Conservation (phyloP, 2,888 invertebrate genomes). For the Eurytoma adleriae region DNA sequence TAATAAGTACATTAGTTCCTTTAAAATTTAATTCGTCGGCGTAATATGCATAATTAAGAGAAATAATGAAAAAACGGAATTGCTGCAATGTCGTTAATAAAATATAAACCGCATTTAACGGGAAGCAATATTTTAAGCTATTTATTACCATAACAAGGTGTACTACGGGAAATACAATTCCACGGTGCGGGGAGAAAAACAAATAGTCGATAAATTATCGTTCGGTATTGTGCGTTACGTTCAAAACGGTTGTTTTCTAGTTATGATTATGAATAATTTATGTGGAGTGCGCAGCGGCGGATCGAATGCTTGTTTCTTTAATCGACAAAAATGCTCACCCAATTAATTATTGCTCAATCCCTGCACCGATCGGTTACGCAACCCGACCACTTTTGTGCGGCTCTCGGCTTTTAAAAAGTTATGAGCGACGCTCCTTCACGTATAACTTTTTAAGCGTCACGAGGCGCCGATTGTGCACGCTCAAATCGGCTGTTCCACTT, state of each 20-base stretch:
- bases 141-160: no score
- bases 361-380: slow-evolving; percentile 6
- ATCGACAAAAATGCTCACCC: slow-evolving; percentile 24
- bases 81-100: no score
- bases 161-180: neutral
- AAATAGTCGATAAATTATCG: slow-evolving; percentile 19
- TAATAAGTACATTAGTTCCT: slow-evolving; percentile 14
- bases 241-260: slow-evolving; percentile 42
- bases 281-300: neutral
- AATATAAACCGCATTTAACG: no score
- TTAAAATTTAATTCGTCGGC: neutral
- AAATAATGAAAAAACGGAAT: no score
- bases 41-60: no score
- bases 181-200: neutral
- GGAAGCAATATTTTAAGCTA: neutral
- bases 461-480: neutral
- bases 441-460: slow-evolving; percentile 8
- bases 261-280: slow-evolving; percentile 54
- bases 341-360: slow-evolving; percentile 45
- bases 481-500: slow-evolving; percentile 25
- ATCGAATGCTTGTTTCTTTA: neutral
- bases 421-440: neutral
- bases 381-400: neutral
- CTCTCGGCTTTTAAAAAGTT: slow-evolving; percentile 22
- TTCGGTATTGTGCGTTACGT: neutral